Evolutionary conservation across 2,797 vertebrate genomes (phyloP), one percentile per base, ranked within the genome.

Genomic region (Scarus forsteni): DNA sequence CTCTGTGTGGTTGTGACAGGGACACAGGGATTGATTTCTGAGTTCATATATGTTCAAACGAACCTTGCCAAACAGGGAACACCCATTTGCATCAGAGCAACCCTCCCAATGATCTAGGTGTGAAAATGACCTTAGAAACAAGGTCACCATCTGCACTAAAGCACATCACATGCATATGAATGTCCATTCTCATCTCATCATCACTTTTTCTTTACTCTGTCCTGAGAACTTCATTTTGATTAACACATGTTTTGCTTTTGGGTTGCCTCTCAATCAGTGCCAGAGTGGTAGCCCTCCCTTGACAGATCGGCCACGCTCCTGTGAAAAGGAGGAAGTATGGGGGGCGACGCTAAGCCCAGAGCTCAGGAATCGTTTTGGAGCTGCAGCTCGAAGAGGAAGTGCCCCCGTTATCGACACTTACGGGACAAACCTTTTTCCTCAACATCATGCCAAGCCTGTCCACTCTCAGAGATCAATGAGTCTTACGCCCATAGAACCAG

Each of bases 321-420:
- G 85, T 78, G 85, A 86, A 64, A 83, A 70, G 67, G 77, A 79
- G 27, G 75, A 89, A 48, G 70, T 88, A 34, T 85, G 70, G 77
- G 83, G 56, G 54, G 54, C 75, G 7, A 39, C 66, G 0, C 73
- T 85, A 45, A 85, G 87, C 48, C 80, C 88, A 58, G 78, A 90
- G 66, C 70, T 86, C 78, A 76, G 69, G 74, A 77, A 63, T 38
- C 83, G 59, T 48, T 79, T 79, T 55, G 87, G 86, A 81, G 75
- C 70, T 39, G 66, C 78, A 51, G 60, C 66, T 12, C 83, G 89
- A 15, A 88, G 90, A 74, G 92, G 92, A 74, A 94, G 93, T 70
- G 85, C 90, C 64, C 91, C 92, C 9, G 85, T 91, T 51, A 86
- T 93, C 50, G 92, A 95, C 72, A 84, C 73, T 12, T 81, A 66